Percentiles rank a stretch among this genome's conserved stretches.
phyloP scores from a whole-genome alignment of 2,888 invertebrate genomes.

The Pachymerium ferrugineum region DNA sequence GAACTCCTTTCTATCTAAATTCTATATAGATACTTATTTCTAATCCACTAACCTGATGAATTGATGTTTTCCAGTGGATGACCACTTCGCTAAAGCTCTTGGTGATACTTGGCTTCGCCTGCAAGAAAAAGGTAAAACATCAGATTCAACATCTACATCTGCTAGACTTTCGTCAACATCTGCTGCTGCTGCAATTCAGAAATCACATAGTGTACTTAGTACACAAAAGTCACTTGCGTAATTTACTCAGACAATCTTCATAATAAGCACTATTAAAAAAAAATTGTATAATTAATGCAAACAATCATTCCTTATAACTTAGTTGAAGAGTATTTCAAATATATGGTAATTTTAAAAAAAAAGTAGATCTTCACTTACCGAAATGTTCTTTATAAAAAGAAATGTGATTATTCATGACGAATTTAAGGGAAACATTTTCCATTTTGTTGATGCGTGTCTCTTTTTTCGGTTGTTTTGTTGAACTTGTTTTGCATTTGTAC shows the following conservation, averaged over 20 bases:
- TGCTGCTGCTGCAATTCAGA: not conserved
- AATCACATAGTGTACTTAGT: constrained; percentile 19
- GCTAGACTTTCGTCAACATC: not conserved
- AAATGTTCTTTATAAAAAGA: not conserved
- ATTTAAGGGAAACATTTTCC: not conserved
- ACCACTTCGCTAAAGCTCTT: constrained; percentile 85
- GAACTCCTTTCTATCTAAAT: too few species aligned
- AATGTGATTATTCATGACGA: not conserved
- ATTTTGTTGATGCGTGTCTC: not conserved
- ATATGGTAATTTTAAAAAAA: not conserved
- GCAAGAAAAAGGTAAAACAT: constrained; percentile 38
- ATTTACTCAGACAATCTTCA: not conserved
- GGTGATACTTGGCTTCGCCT: constrained; percentile 67
- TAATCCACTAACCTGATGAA: not conserved
- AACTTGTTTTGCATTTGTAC: not conserved
- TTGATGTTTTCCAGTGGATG: constrained; percentile 63
- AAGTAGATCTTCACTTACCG: too few species aligned
- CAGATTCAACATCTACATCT: not conserved
- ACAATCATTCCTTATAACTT: not conserved
- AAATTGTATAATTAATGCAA: constrained; percentile 3
- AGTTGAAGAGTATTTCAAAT: not conserved
- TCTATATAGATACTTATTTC: not conserved
- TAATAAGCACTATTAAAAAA: not conserved
- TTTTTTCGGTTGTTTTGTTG: too few species aligned
- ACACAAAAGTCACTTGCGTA: not conserved